phyloP scores from a whole-genome alignment of 2,888 invertebrate species.

The Caenorhabditis imperialis region DNA sequence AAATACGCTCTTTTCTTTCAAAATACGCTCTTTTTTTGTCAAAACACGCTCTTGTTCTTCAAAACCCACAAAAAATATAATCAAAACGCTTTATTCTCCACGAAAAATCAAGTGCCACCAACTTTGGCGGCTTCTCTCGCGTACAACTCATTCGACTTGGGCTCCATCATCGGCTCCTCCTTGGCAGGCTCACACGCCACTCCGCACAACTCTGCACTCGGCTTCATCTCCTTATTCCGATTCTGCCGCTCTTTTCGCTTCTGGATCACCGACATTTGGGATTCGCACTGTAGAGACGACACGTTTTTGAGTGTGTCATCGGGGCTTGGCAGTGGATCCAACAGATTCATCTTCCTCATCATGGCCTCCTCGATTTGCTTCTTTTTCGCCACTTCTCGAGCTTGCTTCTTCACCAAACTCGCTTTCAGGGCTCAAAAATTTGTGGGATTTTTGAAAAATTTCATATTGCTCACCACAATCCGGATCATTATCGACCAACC shows the following conservation, averaged over 20 bases:
- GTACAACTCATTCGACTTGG: constrained; percentile 26
- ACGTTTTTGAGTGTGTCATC: constrained; percentile 40
- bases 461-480: constrained; percentile 8
- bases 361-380: constrained; percentile 18
- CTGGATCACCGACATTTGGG: constrained; percentile 26
- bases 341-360: constrained; percentile 4
- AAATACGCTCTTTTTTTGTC: too few species aligned
- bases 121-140: constrained; percentile 17
- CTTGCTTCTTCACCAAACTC: constrained; percentile 19
- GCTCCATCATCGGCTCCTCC: too few species aligned
- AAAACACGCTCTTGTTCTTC: too few species aligned
- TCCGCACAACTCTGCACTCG: too few species aligned
- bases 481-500: constrained; percentile 21
- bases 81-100: too few species aligned
- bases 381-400: constrained; percentile 18
- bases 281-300: constrained; percentile 38
- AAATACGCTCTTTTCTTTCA: too few species aligned
- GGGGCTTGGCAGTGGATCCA: constrained; percentile 12
- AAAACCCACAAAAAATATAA: too few species aligned
- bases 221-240: background rate
- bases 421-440: constrained; percentile 14
- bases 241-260: constrained; percentile 7
- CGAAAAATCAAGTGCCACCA: too few species aligned
- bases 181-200: too few species aligned
- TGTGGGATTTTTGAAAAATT: too few species aligned